Evolutionary conservation across 2,113 vertebrate genomes (phyloP).

Genomic region (Alces alces): DNA sequence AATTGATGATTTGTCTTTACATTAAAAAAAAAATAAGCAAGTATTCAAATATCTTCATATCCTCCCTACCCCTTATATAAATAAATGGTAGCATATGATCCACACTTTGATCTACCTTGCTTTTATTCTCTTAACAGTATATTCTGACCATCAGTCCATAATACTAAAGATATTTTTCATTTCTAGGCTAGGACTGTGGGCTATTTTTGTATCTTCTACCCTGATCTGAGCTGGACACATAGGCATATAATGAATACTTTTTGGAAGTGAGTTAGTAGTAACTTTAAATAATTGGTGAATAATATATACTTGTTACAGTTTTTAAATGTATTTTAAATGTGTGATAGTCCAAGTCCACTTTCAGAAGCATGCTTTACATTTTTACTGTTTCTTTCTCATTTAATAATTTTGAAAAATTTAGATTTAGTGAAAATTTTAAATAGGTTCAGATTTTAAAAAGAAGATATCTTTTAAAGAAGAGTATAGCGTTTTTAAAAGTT

Average conservation of each 20-base stretch:
- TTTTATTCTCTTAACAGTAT: background rate
- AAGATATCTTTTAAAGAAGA: background rate
- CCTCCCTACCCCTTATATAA: background rate
- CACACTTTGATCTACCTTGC: background rate
- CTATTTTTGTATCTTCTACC: background rate
- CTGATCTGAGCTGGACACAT: background rate
- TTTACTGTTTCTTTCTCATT: slow-evolving; percentile 3
- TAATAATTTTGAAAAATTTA: slow-evolving; percentile 19
- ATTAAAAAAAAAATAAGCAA: background rate
- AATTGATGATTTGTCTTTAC: background rate
- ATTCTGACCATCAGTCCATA: background rate
- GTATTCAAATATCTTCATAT: background rate
- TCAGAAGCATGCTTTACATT: slow-evolving; percentile 10
- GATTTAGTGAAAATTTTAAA: slow-evolving; percentile 16
- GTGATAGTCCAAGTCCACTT: background rate
- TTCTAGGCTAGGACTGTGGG: background rate
- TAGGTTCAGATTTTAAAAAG: slow-evolving; percentile 31
- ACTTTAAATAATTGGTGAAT: background rate
- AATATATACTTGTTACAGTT: background rate
- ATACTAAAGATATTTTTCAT: background rate
- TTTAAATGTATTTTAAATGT: slow-evolving; percentile 40
- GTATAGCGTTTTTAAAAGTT: background rate
- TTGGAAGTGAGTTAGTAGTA: background rate
- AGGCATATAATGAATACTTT: background rate
- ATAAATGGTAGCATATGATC: background rate